Conservation (phyloP, 2,888 invertebrate species). For the Augiades crinisus region DNA sequence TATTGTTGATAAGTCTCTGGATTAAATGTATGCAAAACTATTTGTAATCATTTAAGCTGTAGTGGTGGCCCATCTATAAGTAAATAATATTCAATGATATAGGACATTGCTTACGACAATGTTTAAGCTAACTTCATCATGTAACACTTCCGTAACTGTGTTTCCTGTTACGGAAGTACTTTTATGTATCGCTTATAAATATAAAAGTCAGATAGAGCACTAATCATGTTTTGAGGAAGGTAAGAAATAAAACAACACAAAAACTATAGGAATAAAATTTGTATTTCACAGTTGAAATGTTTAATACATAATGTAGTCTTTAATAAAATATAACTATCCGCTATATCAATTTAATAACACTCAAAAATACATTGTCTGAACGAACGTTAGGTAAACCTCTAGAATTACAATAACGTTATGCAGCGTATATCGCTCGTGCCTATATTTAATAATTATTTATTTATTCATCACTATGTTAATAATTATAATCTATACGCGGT, state of each 20-base stretch:
- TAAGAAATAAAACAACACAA: slow-evolving; percentile 53
- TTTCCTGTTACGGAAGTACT: no score
- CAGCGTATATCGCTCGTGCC: slow-evolving; percentile 18
- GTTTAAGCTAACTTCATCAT: no score
- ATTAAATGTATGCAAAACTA: no score
- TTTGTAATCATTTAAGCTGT: no score
- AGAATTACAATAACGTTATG: slow-evolving; percentile 20
- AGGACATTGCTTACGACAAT: no score
- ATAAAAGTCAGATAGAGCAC: no score
- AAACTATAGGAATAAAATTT: slow-evolving; percentile 77
- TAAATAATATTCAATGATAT: no score
- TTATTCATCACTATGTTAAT: slow-evolving; percentile 27
- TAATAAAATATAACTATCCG: slow-evolving; percentile 77
- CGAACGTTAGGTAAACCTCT: slow-evolving; percentile 58
- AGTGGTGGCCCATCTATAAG: no score
- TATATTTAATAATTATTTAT: slow-evolving; percentile 23
- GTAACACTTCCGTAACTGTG: no score
- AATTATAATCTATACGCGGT: slow-evolving; percentile 29
- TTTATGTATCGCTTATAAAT: no score
- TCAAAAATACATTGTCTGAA: slow-evolving; percentile 74
- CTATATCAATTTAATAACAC: slow-evolving; percentile 71
- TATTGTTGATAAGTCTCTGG: no score
- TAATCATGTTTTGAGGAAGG: not conserved
- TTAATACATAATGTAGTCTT: slow-evolving; percentile 73
- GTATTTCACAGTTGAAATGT: slow-evolving; percentile 71